phyloP scores from a whole-genome alignment of 2,888 invertebrate genomes.

The Caenorhabditis macrosperma region DNA sequence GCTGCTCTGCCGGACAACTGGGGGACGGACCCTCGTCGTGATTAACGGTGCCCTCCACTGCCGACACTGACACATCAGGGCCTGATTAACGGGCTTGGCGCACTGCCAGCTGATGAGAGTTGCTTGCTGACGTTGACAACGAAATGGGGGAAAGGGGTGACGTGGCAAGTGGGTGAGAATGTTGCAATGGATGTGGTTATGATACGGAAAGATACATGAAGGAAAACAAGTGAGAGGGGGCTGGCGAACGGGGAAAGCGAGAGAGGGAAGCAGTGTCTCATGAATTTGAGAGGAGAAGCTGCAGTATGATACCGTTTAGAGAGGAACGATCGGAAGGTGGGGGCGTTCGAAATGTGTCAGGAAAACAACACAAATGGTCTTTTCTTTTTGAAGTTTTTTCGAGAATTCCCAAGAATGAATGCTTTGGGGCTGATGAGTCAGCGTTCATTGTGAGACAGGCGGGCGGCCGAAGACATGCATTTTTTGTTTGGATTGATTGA shows the following conservation, averaged over 20 bases:
- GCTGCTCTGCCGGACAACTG: slow-evolving; percentile 15
- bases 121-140: too few relatives aligned
- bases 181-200: slow-evolving; percentile 5
- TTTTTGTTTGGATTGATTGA: too few relatives aligned
- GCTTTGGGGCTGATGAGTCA: too few relatives aligned
- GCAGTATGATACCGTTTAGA: too few relatives aligned
- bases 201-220: slow-evolving; percentile 5
- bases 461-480: too few relatives aligned
- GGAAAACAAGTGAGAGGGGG: slow-evolving; percentile 15
- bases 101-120: slow-evolving; percentile 35
- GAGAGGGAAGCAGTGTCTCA: slow-evolving; percentile 8
- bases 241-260: slow-evolving; percentile 11
- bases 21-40: slow-evolving; percentile 33
- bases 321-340: too few relatives aligned
- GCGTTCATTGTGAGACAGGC: too few relatives aligned
- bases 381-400: too few relatives aligned
- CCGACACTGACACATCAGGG: slow-evolving; percentile 10
- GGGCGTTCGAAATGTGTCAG: too few relatives aligned
- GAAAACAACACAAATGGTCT: too few relatives aligned
- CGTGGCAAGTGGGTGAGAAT: not conserved
- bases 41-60: slow-evolving; percentile 29
- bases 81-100: slow-evolving; percentile 47
- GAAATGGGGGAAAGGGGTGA: not conserved
- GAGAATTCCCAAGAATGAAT: too few relatives aligned
- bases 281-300: slow-evolving; percentile 5